phyloP scores from a whole-genome alignment of 2,888 invertebrate genomes.

The Ctenicera cuprea region DNA sequence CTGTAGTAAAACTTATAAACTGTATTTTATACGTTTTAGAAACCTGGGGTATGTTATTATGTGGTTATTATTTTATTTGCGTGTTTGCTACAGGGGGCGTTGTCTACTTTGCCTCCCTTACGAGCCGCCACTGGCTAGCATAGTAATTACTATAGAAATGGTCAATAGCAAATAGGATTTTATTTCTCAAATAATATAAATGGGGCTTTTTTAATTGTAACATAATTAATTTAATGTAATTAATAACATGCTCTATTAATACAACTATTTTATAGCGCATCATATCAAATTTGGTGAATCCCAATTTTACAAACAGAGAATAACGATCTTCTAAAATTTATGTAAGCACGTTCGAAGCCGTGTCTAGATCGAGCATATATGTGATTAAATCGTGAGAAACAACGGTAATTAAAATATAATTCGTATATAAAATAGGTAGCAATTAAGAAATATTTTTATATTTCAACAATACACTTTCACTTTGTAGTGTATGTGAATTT shows the following conservation, averaged over 20 bases:
- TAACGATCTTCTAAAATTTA: not conserved
- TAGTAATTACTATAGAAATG: constrained; percentile 6
- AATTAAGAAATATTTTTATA: constrained; percentile 24
- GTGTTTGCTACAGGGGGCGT: no score
- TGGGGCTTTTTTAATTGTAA: not conserved
- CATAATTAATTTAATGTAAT: not conserved
- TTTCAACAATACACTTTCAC: constrained; percentile 29
- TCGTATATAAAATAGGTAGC: constrained; percentile 15
- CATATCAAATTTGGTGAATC: not conserved
- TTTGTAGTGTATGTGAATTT: constrained; percentile 24
- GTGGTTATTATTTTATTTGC: no score
- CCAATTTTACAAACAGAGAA: not conserved
- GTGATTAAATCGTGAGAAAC: constrained; percentile 29
- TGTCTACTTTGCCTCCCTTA: no score
- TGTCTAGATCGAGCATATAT: not conserved
- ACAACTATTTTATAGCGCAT: not conserved
- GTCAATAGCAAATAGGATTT: not conserved
- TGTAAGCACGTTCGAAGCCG: not conserved
- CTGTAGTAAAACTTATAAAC: no score
- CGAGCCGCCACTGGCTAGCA: no score
- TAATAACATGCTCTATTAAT: not conserved
- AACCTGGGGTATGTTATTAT: no score
- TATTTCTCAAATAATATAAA: constrained; percentile 6
- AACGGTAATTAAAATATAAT: constrained; percentile 24
- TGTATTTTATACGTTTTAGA: no score